Base-by-base conservation (phyloP, 2,797 vertebrate species). In the Pseudochromis fuscus region DNA sequence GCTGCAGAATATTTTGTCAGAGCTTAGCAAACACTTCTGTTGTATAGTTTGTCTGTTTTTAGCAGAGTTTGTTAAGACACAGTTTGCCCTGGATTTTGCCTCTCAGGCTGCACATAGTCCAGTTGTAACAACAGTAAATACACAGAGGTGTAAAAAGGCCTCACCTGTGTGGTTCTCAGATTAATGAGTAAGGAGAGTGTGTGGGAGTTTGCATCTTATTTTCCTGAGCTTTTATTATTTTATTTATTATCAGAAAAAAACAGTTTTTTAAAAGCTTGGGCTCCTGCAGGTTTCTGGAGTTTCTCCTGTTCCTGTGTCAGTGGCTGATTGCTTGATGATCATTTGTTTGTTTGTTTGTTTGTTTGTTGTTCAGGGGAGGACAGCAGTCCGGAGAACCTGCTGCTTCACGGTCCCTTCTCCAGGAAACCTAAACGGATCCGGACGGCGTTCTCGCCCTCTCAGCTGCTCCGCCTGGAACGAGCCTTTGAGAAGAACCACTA, bases 401-500 rank as follows among this genome's bases (percentile, higher is more conserved):
- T 98, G 51, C 95, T 98, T 11, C 97, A 98, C 69, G 96, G 96
- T 13, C 96, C 97, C 15, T 98, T 98, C 76, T 96, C 97, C 74
- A 92, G 97, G 77, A 99, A 99, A 79, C 97, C 97, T 86, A 99
- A 99, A 86, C 89, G 97, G 78, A 99, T 99, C 93, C 95, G 97
- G 65, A 98, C 97, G 1, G 97, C 97, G 65, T 99, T 99, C 80
- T 98, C 97, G 0, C 97, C 97, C 0, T 98, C 97, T 0, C 97
- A 99, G 95, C 95, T 99, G 68, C 95, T 98, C 81, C 94, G 97
- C 6, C 93, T 98, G 70, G 97, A 98, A 45, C 90, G 96, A 42
- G 97, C 97, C 86, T 99, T 99, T 48, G 97, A 98, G 92, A 98
- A 98, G 88, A 98, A 99, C 76, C 97, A 98, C 88, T 98, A 98